A percentile compares a stretch with the other conserved stretches of the same genome.
phyloP scores from a whole-genome alignment of 2,113 vertebrate species.

The Toxostoma redivivum region DNA sequence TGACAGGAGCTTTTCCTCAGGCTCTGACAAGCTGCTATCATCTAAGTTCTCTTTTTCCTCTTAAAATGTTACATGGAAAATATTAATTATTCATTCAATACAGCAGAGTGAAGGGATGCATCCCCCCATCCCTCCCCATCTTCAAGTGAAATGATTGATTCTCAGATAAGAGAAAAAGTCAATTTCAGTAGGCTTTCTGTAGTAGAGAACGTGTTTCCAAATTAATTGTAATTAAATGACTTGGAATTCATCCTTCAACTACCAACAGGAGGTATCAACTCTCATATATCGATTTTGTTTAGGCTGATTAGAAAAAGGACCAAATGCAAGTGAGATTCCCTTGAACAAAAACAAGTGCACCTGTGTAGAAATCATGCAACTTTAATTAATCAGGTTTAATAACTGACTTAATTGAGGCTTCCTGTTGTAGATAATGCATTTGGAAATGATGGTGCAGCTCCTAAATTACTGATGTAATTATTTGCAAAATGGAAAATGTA shows the following conservation, averaged over 20 bases:
- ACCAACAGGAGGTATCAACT: background rate
- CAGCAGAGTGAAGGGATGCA: background rate
- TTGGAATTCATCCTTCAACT: background rate
- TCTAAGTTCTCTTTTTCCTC: background rate
- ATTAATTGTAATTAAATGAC: constrained; percentile 1
- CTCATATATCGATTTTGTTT: constrained; percentile 14
- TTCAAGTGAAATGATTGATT: background rate
- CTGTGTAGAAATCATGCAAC: background rate
- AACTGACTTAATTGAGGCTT: constrained; percentile 16
- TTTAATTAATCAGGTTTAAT: constrained; percentile 39
- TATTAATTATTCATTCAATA: background rate
- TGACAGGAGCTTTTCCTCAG: background rate
- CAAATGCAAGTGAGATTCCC: background rate
- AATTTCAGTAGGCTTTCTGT: background rate
- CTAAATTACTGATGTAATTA: background rate
- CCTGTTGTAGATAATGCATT: background rate
- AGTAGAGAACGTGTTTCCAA: background rate
- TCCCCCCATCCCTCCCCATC: rapidly evolving
- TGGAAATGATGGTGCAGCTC: background rate
- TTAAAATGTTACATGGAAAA: background rate
- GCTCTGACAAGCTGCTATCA: background rate
- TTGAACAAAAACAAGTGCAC: background rate
- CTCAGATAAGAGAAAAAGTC: background rate
- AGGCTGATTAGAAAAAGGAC: background rate
- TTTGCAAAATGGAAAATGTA: background rate